Percentiles rank a stretch among this genome's conserved stretches.
phyloP scores from a whole-genome alignment of 2,797 vertebrate genomes.

The Sebastiscus tertius region DNA sequence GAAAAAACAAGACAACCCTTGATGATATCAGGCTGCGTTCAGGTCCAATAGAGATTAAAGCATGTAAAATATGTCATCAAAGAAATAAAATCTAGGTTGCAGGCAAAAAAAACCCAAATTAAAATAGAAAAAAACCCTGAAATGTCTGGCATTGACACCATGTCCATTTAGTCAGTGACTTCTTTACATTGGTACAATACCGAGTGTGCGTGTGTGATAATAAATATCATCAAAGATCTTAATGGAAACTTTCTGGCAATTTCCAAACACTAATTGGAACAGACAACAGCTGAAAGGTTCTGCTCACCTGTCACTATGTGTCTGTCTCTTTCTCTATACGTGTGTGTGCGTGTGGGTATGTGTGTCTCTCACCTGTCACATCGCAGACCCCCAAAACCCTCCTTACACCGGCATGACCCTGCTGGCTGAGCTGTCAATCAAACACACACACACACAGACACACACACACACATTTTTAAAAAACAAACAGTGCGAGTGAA shows the following conservation, averaged over 20 bases:
- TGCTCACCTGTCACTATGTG: slow-evolving; percentile 72
- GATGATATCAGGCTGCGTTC: background rate
- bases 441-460: slow-evolving; percentile 41
- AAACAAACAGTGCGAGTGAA: slow-evolving; percentile 6
- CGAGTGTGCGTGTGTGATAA: slow-evolving; percentile 4
- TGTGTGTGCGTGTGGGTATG: slow-evolving; percentile 21
- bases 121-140: background rate
- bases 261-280: slow-evolving; percentile 68
- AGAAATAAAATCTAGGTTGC: background rate
- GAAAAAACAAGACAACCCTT: background rate
- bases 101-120: background rate
- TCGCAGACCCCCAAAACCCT: slow-evolving; percentile 88
- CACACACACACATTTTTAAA: slow-evolving; percentile 10
- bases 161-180: background rate
- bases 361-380: slow-evolving; percentile 84
- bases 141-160: background rate
- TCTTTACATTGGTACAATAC: background rate
- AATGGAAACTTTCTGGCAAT: slow-evolving; percentile 60
- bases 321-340: slow-evolving; percentile 35
- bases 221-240: slow-evolving; percentile 23
- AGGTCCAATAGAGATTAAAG: background rate
- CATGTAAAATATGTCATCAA: background rate
- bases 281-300: slow-evolving; percentile 75
- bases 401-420: slow-evolving; percentile 93
- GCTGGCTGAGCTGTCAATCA: slow-evolving; percentile 86